Conservation (phyloP, 2,888 invertebrate species). For the Chalcis sispes region DNA sequence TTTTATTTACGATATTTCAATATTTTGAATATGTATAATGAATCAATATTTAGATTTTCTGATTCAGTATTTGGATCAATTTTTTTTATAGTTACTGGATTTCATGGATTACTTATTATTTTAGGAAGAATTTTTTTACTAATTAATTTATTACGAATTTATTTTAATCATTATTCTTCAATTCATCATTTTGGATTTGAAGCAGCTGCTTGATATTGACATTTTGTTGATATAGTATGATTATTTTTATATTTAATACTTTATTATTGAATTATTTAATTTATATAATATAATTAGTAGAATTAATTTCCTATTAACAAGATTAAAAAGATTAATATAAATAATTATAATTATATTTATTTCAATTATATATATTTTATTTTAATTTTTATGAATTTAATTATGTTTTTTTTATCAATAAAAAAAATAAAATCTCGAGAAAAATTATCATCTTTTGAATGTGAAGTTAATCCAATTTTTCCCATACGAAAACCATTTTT, state of each 20-base stretch:
- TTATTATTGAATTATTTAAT: constrained; percentile 79
- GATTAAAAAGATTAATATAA: background rate
- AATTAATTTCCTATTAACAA: background rate
- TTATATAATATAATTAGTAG: background rate
- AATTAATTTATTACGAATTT: constrained; percentile 69
- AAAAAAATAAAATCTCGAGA: constrained; percentile 80
- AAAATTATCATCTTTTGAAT: constrained; percentile 82
- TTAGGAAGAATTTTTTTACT: constrained; percentile 76
- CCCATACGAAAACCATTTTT: constrained; percentile 79
- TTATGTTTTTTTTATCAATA: constrained; percentile 79
- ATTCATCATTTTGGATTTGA: constrained; percentile 79
- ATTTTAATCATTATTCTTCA: constrained; percentile 43
- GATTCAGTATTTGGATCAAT: constrained; percentile 83
- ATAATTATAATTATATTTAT: constrained; percentile 1
- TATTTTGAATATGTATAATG: constrained; percentile 83
- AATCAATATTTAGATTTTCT: constrained; percentile 80
- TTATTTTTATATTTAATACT: constrained; percentile 80
- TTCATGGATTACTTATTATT: constrained; percentile 79
- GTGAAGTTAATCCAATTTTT: constrained; percentile 79
- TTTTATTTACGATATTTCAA: constrained; percentile 84
- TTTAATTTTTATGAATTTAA: constrained; percentile 76
- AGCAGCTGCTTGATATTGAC: constrained; percentile 82
- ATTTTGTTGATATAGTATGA: constrained; percentile 82
- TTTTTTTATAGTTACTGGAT: constrained; percentile 86
- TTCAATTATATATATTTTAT: constrained; percentile 66